Base-by-base conservation (phyloP, 2,113 vertebrate species). In the Pavo muticus region DNA sequence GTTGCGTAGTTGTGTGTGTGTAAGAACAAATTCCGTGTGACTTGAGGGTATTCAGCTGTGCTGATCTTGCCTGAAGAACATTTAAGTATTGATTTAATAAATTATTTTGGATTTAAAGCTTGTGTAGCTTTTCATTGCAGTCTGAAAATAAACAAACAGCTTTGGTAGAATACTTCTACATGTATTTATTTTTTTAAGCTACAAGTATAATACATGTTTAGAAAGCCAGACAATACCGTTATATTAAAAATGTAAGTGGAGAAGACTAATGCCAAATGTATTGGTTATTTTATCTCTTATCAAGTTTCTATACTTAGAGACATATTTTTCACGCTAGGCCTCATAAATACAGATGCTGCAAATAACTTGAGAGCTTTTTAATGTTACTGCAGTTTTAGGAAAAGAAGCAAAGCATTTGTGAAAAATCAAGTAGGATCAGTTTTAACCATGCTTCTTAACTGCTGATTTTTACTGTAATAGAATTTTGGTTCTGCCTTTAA, bases 21-120 rank as follows among this genome's bases (percentile, higher is more conserved):
- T 67, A 15, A 67, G 68, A 71, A 19, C 45, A 74, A 71, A n/a
- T 71, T 30, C 32, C 42, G 25, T 65, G 12, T 47, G 52, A 30
- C 52, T 75, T 75, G 72, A 72, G 21, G 18, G 37, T 47, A 44
- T 75, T 80, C 30, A 84, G 11, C 19, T 47, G 25, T 32, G 39
- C 59, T 80, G 68, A 13, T 68, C 30, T 76, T 84, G 69, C 64
- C 68, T 76, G 59, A 80, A 70, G 75, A 82, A 45, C 35, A 78
- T 39, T 32, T 75, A 67, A 52, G 32, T 71, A 57, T 52, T 71
- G 4, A 72, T 80, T 68, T 72, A 80, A 77, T 69, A 60, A 73
- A 63, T 90, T 68, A 47, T 16, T 71, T 88, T 10, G 30, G 11
- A 76, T 35, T 68, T 71, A 90, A 59, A 75, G 32, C 14, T 68